These are phyloP conservation scores for Syngnathus acus DNA, from an alignment of 2,797 vertebrate genomes.

Conservation along the genomic window DNA sequence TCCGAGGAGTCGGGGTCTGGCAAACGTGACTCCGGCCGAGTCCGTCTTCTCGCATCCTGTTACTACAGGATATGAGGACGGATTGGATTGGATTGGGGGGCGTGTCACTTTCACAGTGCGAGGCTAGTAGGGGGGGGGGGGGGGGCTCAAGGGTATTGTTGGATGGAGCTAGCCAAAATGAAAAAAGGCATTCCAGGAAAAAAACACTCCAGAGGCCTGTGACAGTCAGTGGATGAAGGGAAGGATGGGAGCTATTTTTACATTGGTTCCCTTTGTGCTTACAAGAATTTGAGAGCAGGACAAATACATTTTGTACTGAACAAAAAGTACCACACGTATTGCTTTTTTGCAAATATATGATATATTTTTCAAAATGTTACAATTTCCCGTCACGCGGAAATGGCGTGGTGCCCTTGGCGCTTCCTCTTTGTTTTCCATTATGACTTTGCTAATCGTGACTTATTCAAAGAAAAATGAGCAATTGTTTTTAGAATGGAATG, in stretches of 20 bases:
- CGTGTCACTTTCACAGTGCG: slow-evolving; percentile 52
- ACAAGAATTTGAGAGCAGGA: neutral
- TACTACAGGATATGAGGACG: slow-evolving; percentile 71
- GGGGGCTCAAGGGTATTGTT: slow-evolving; percentile 61
- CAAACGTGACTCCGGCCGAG: slow-evolving; percentile 61
- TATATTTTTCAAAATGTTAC: neutral
- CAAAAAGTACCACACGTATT: neutral
- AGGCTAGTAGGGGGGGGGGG: slow-evolving; percentile 20
- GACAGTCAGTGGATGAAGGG: slow-evolving; percentile 24
- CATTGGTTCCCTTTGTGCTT: slow-evolving; percentile 34
- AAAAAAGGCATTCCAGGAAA: slow-evolving; percentile 67
- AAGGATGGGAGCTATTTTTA: slow-evolving; percentile 59
- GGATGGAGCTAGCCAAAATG: slow-evolving; percentile 53
- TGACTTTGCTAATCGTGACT: neutral
- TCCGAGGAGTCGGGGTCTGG: slow-evolving; percentile 56
- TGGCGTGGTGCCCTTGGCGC: neutral
- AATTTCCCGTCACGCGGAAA: neutral
- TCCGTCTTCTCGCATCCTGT: slow-evolving; percentile 67
- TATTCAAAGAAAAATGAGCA: neutral
- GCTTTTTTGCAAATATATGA: neutral
- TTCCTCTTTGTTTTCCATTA: neutral
- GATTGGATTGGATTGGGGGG: slow-evolving; percentile 9
- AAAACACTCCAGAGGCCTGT: slow-evolving; percentile 64
- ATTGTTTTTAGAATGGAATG: neutral
- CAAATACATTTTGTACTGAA: neutral